phyloP scores from a whole-genome alignment of 1,140 invertebrate genomes.

The Stratiolaelaps scimitus region DNA sequence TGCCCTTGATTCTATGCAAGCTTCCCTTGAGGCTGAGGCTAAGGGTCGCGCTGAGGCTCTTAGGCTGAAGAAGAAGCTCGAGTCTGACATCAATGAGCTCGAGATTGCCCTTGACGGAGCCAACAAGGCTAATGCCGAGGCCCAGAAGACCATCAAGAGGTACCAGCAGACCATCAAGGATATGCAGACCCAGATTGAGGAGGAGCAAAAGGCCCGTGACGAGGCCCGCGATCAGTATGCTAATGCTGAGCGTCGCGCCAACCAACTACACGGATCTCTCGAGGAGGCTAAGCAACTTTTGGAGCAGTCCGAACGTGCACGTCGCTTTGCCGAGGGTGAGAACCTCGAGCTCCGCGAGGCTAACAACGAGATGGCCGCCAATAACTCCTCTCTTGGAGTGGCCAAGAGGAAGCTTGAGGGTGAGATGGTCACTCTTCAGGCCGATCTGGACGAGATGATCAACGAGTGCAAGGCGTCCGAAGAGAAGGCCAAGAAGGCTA shows the following conservation, averaged over 20 bases:
- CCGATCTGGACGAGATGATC: slow-evolving; percentile 87
- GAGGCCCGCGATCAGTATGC: slow-evolving; percentile 91
- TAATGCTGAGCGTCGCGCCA: slow-evolving; percentile 87
- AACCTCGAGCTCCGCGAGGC: slow-evolving; percentile 90
- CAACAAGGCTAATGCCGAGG: slow-evolving; percentile 73
- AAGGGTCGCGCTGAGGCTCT: slow-evolving; percentile 47
- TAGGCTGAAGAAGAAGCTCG: slow-evolving; percentile 50
- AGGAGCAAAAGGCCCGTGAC: slow-evolving; percentile 90
- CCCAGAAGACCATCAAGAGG: slow-evolving; percentile 95
- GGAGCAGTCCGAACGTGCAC: slow-evolving; percentile 76
- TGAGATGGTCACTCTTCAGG: slow-evolving; percentile 89
- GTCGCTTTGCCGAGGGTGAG: slow-evolving; percentile 90
- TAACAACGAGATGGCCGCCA: slow-evolving; percentile 82
- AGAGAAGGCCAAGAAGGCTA: slow-evolving; percentile 94
- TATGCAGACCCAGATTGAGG: slow-evolving; percentile 82
- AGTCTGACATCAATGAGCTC: slow-evolving; percentile 50
- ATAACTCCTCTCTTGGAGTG: slow-evolving; percentile 76
- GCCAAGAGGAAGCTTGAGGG: slow-evolving; percentile 97
- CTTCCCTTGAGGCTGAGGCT: slow-evolving; percentile 48
- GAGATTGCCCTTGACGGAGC: slow-evolving; percentile 48
- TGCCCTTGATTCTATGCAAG: slow-evolving; percentile 48
- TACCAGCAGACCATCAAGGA: slow-evolving; percentile 95
- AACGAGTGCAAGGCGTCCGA: slow-evolving; percentile 92
- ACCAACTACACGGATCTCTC: slow-evolving; percentile 83
- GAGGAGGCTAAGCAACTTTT: slow-evolving; percentile 88